These are phyloP conservation scores for Nysson spinosus DNA, from an alignment of 2,888 invertebrate species.

Conservation along the genomic window DNA sequence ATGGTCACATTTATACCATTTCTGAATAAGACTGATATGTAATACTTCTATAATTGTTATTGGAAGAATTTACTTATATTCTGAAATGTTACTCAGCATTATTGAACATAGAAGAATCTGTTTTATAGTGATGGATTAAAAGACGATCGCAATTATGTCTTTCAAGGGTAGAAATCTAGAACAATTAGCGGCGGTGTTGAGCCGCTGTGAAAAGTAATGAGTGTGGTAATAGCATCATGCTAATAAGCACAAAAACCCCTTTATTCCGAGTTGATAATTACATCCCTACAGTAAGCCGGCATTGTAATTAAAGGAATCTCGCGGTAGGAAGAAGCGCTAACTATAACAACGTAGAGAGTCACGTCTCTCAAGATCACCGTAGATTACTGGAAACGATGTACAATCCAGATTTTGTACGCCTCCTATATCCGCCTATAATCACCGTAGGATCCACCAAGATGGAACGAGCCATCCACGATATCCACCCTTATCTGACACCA, in stretches of 20 bases:
- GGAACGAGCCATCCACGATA: slow-evolving; percentile 30
- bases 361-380: slow-evolving; percentile 24
- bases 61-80: too few species aligned
- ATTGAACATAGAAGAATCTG: too few species aligned
- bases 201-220: slow-evolving; percentile 12
- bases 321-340: slow-evolving; percentile 25
- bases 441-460: slow-evolving; percentile 41
- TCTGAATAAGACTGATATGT: too few species aligned
- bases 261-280: slow-evolving; percentile 31
- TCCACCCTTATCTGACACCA: slow-evolving; percentile 28
- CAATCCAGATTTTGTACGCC: slow-evolving; percentile 32
- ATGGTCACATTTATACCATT: too few species aligned
- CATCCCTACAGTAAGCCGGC: slow-evolving; percentile 10
- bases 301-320: slow-evolving; percentile 38
- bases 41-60: too few species aligned
- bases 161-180: too few species aligned
- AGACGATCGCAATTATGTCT: too few species aligned
- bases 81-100: too few species aligned
- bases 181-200: neutral
- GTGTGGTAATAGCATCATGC: slow-evolving; percentile 18
- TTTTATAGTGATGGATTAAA: too few species aligned
- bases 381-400: slow-evolving; percentile 36
- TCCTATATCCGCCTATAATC: slow-evolving; percentile 28
- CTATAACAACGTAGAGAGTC: slow-evolving; percentile 13
- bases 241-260: slow-evolving; percentile 18